Percentiles rank a stretch among this genome's conserved stretches.
These are phyloP conservation scores for Erannis defoliaria DNA, from an alignment of 2,888 invertebrate species.

Conservation along the genomic window DNA sequence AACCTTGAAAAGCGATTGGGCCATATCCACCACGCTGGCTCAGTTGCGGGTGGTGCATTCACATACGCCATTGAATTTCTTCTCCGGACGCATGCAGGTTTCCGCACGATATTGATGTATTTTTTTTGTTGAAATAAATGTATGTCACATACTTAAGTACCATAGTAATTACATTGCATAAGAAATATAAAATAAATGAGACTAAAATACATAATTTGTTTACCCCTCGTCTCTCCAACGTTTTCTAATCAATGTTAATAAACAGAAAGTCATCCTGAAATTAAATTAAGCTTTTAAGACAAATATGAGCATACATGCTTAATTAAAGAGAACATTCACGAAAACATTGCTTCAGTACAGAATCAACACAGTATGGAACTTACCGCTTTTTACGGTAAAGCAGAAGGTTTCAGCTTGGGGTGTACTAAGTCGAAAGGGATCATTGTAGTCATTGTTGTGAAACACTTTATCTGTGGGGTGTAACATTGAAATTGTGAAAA, in stretches of 20 bases:
- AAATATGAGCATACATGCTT: conserved; percentile 21
- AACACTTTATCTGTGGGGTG: too few relatives aligned
- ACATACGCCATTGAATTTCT: too few relatives aligned
- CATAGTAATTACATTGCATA: not conserved
- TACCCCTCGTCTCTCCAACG: not conserved
- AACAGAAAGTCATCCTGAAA: conserved; percentile 19
- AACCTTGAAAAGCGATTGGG: too few relatives aligned
- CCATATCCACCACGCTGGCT: too few relatives aligned
- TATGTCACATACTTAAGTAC: not conserved
- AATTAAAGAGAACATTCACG: conserved; percentile 15
- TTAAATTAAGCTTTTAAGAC: conserved; percentile 17
- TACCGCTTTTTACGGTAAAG: too few relatives aligned
- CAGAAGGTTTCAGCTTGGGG: too few relatives aligned
- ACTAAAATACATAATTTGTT: not conserved
- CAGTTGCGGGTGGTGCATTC: too few relatives aligned
- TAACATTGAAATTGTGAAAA: too few relatives aligned
- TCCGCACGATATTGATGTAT: too few relatives aligned
- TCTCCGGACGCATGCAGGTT: too few relatives aligned
- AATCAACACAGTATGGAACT: not conserved
- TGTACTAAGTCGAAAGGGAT: too few relatives aligned
- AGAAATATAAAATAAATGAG: not conserved
- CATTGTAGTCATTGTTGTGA: too few relatives aligned
- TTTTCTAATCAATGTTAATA: conserved; percentile 21
- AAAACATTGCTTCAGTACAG: conserved; percentile 6
- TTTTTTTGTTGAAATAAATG: not conserved